These are phyloP conservation scores for Acrocephalus scirpaceus DNA, from an alignment of 2,797 vertebrate species.

Conservation along the genomic window DNA sequence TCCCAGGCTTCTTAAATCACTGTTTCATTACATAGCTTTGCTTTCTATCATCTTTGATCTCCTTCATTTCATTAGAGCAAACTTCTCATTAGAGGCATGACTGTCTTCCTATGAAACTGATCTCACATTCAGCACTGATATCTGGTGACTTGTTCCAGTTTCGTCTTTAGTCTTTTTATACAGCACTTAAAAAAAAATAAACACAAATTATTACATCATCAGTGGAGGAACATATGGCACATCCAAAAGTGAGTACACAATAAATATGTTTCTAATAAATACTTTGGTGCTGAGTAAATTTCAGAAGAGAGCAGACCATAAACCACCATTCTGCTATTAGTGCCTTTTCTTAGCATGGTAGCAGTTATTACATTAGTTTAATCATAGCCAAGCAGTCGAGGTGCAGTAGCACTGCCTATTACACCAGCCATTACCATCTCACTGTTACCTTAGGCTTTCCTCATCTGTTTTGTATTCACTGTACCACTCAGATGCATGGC, in stretches of 20 bases:
- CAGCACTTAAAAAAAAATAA: neutral
- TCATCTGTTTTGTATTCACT: neutral
- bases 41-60: constrained; percentile 80
- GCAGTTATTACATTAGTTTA: constrained; percentile 48
- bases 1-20: constrained; percentile 77
- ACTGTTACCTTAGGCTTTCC: constrained; percentile 8
- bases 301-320: constrained; percentile 10
- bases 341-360: constrained; percentile 24
- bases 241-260: neutral
- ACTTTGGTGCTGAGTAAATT: constrained; percentile 44
- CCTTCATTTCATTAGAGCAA: constrained; percentile 74
- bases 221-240: constrained; percentile 1
- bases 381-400: constrained; percentile 16
- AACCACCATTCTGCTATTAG: constrained; percentile 11
- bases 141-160: constrained; percentile 64
- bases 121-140: constrained; percentile 64
- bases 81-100: constrained; percentile 72
- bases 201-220: constrained; percentile 45
- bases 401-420: constrained; percentile 14
- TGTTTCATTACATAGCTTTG: constrained; percentile 71
- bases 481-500: neutral
- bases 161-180: constrained; percentile 41
- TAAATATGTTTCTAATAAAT: constrained; percentile 61
- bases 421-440: neutral
- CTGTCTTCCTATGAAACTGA: constrained; percentile 74